Conservation (phyloP, 2,888 invertebrate species). For the Macropis europaea region DNA sequence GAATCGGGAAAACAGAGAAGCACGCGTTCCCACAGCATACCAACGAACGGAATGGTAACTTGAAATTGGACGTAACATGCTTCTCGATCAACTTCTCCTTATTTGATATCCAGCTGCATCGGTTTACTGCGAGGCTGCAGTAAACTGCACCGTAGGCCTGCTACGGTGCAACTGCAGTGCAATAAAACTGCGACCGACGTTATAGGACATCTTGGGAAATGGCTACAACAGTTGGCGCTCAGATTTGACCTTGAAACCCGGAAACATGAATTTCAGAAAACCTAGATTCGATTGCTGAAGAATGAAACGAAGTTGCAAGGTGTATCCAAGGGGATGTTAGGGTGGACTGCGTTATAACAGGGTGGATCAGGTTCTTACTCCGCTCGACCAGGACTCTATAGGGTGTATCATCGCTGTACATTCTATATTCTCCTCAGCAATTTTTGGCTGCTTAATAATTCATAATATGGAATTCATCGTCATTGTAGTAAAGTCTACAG, state of each 20-base stretch:
- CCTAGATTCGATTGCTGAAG: no score
- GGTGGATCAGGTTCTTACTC: no score
- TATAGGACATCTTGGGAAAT: constrained; percentile 9
- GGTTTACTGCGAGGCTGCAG: background rate
- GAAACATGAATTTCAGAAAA: no score
- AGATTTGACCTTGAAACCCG: background rate
- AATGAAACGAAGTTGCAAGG: no score
- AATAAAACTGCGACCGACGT: constrained; percentile 17
- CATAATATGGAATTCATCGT: no score
- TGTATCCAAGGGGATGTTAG: no score
- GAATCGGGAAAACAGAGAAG: constrained; percentile 1
- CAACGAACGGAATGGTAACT: constrained; percentile 4
- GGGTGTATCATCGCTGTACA: no score
- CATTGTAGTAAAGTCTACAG: no score
- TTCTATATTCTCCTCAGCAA: no score
- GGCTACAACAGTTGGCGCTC: background rate
- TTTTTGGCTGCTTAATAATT: no score
- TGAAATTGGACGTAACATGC: constrained; percentile 26
- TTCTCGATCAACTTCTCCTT: constrained; percentile 17
- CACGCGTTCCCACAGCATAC: background rate
- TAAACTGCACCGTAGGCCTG: background rate
- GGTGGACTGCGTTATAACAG: no score
- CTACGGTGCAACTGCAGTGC: background rate
- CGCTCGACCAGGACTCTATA: no score
- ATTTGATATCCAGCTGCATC: background rate